Percentiles rank a stretch among this genome's conserved stretches.
phyloP scores from a whole-genome alignment of 2,888 invertebrate genomes.

The Cepaea hortensis region DNA sequence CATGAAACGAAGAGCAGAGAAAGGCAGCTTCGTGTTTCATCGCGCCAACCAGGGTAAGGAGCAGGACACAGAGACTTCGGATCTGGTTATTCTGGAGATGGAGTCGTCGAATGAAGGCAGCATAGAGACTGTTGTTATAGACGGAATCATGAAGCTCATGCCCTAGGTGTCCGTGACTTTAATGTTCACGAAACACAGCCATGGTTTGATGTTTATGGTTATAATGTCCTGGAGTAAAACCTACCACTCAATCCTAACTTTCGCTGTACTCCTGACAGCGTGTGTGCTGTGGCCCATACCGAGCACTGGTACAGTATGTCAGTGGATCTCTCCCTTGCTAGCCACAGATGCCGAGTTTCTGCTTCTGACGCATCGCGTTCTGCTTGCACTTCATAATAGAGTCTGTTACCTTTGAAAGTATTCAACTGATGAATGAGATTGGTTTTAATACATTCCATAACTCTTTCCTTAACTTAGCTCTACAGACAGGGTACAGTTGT shows the following conservation, averaged over 20 bases:
- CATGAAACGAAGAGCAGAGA: no score
- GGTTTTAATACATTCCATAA: conserved; percentile 79
- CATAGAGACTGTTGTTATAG: no score
- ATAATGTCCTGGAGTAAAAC: conserved; percentile 99
- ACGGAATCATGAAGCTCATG: no score
- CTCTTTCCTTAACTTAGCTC: conserved; percentile 78
- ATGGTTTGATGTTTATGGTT: no score
- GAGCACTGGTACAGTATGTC: conserved; percentile 92
- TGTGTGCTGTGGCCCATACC: conserved; percentile 97
- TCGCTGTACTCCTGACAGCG: conserved; percentile 94
- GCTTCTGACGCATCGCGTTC: conserved; percentile 87
- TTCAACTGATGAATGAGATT: conserved; percentile 66
- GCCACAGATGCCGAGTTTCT: conserved; percentile 90
- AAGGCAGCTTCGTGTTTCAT: no score
- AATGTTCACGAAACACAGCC: no score
- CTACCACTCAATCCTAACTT: conserved; percentile 98
- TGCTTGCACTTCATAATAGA: conserved; percentile 89
- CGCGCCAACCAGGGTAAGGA: no score
- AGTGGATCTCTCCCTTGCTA: conserved; percentile 92
- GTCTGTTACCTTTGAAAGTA: conserved; percentile 80
- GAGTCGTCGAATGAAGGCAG: no score
- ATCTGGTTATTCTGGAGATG: no score
- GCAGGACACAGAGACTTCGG: no score
- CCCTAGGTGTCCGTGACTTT: no score
- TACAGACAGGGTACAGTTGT: no score